Evolutionary conservation across 2,113 vertebrate genomes (phyloP).

Genomic region (Asarcornis scutulata): DNA sequence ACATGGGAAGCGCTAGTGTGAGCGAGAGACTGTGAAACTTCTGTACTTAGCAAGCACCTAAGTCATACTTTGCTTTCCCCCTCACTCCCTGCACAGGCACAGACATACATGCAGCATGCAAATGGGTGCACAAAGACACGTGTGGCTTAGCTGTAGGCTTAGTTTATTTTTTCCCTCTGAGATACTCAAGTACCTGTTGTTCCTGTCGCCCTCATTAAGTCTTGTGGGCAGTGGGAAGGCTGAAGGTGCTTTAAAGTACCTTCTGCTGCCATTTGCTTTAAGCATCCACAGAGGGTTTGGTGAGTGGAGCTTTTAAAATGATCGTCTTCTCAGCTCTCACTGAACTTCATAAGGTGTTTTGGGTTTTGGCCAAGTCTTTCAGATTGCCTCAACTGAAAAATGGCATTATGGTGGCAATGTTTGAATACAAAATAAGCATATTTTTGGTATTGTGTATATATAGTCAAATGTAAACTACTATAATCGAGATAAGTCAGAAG

Average conservation of each 20-base stretch:
- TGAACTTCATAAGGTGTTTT: not conserved
- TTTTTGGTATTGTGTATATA: not conserved
- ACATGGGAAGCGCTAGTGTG: not conserved
- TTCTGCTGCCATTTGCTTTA: not conserved
- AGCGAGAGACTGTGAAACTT: not conserved
- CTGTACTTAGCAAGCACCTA: not conserved
- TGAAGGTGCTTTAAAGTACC: not conserved
- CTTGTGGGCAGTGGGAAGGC: too few relatives aligned
- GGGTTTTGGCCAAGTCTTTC: not conserved
- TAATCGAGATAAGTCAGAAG: not conserved
- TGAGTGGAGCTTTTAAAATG: not conserved
- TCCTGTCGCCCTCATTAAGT: not conserved
- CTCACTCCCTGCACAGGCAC: rapidly evolving
- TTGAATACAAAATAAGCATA: not conserved
- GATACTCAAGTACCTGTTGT: not conserved
- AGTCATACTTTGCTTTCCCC: not conserved
- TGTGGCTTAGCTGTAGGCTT: not conserved
- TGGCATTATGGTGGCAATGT: not conserved
- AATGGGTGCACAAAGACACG: too few relatives aligned
- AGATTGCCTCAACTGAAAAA: not conserved
- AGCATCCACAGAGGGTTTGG: rapidly evolving
- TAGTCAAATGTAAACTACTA: not conserved
- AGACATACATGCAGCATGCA: rapidly evolving
- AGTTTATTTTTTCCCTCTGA: not conserved
- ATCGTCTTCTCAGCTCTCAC: not conserved